Conservation (phyloP, 2,797 vertebrate genomes). For the Gallinago stenura region DNA sequence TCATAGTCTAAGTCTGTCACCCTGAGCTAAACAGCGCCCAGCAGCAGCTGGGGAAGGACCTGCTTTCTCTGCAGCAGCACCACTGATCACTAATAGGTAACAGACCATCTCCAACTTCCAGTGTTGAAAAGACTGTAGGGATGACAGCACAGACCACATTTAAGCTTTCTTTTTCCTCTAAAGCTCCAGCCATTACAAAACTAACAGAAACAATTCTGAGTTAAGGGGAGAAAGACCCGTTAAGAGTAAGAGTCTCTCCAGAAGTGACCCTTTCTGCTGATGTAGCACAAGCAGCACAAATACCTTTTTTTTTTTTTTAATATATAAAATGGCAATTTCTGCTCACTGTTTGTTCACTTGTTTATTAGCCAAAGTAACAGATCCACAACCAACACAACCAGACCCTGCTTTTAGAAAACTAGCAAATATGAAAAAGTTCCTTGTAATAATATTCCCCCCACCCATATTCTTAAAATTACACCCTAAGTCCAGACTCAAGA, state of each 20-base stretch:
- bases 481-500: not conserved
- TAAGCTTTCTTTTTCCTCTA: not conserved
- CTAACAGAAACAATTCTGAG: not conserved
- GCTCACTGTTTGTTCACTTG: not conserved
- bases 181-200: not conserved
- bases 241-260: not conserved
- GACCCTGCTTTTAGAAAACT: conserved; percentile 36
- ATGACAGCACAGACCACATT: not conserved
- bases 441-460: not conserved
- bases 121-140: not conserved
- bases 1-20: not conserved
- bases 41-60: not conserved
- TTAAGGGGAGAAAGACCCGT: not conserved
- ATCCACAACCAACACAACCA: not conserved
- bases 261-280: not conserved
- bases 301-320: not conserved
- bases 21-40: not conserved
- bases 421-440: conserved; percentile 16
- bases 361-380: conserved; percentile 39
- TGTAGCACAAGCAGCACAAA: not conserved
- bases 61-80: not conserved
- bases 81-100: not conserved
- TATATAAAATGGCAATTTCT: not conserved
- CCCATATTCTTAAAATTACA: not conserved
- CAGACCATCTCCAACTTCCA: not conserved